A percentile compares a stretch with the other conserved stretches of the same genome.
These are phyloP conservation scores for Patiria miniata DNA, from an alignment of 35 echinoderm and acorn worm species.

Conservation along the genomic window DNA sequence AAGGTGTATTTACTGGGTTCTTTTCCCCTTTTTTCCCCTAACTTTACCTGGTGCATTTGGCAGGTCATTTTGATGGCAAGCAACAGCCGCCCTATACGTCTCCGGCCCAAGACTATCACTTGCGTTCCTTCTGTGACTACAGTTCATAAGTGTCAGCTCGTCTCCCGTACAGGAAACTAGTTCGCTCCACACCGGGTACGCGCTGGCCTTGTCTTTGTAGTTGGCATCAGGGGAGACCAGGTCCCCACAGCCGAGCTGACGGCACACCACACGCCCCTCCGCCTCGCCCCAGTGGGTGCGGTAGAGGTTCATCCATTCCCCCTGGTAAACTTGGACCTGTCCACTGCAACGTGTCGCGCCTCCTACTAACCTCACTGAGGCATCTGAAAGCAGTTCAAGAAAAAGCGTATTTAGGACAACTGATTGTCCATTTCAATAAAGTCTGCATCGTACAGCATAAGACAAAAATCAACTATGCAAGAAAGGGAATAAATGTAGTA, in stretches of 20 bases:
- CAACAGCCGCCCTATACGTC: not conserved
- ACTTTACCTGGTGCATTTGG: not conserved
- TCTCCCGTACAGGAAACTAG: not conserved
- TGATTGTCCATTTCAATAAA: too few relatives aligned
- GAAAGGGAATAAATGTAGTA: too few relatives aligned
- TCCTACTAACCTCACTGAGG: not conserved
- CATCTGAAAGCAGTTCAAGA: not conserved
- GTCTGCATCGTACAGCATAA: too few relatives aligned
- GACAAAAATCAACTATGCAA: too few relatives aligned
- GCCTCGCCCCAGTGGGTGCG: not conserved
- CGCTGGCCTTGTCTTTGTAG: not conserved
- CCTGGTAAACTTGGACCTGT: conserved; percentile 5
- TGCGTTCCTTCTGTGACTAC: not conserved
- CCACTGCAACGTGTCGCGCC: not conserved
- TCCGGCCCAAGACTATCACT: not conserved
- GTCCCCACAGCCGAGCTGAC: not conserved
- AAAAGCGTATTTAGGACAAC: too few relatives aligned
- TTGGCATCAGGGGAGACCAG: not conserved
- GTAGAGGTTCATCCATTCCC: not conserved
- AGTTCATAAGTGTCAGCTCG: not conserved
- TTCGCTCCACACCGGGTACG: not conserved
- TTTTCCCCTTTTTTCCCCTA: too few relatives aligned
- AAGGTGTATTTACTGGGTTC: too few relatives aligned
- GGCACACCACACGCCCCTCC: not conserved
- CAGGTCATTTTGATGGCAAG: not conserved